These are phyloP conservation scores for Oscheius myriophilus DNA, from an alignment of 2,888 invertebrate genomes.

Conservation along the genomic window DNA sequence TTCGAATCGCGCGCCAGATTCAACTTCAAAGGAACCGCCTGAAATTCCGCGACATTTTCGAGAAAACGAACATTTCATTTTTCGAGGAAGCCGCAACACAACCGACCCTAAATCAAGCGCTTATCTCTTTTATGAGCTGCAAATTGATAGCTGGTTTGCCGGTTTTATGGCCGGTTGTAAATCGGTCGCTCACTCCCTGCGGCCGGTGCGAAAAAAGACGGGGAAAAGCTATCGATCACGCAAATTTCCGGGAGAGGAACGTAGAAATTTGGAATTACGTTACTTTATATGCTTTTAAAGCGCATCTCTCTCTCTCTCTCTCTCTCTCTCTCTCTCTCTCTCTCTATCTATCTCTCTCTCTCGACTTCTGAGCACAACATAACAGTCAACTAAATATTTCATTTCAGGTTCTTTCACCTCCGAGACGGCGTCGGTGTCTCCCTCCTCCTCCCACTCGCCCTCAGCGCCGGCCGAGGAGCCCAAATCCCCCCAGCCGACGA, in stretches of 20 bases:
- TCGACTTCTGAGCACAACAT: no score
- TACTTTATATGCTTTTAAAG: no score
- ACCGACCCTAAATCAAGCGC: constrained; percentile 14
- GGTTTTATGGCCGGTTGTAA: constrained; percentile 26
- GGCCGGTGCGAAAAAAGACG: no score
- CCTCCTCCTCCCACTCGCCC: constrained; percentile 13
- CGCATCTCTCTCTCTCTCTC: no score
- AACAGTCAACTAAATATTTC: not conserved
- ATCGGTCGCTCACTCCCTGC: constrained; percentile 14
- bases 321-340: no score
- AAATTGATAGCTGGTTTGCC: constrained; percentile 23
- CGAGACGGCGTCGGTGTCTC: constrained; percentile 17
- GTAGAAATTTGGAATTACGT: no score
- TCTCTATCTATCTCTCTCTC: no score
- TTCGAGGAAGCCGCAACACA: not conserved
- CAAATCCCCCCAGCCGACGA: constrained; percentile 11
- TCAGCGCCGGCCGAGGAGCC: constrained; percentile 12
- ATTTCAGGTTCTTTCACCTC: constrained; percentile 29
- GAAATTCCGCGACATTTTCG: not conserved
- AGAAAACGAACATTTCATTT: not conserved
- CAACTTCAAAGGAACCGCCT: not conserved
- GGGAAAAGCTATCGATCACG: no score
- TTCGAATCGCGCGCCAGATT: no score
- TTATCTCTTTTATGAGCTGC: constrained; percentile 30
- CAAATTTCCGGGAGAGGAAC: no score